A percentile compares a stretch with the other conserved stretches of the same genome.
These are phyloP conservation scores for Physella acuta DNA, from an alignment of 1,140 invertebrate species.

Conservation along the genomic window DNA sequence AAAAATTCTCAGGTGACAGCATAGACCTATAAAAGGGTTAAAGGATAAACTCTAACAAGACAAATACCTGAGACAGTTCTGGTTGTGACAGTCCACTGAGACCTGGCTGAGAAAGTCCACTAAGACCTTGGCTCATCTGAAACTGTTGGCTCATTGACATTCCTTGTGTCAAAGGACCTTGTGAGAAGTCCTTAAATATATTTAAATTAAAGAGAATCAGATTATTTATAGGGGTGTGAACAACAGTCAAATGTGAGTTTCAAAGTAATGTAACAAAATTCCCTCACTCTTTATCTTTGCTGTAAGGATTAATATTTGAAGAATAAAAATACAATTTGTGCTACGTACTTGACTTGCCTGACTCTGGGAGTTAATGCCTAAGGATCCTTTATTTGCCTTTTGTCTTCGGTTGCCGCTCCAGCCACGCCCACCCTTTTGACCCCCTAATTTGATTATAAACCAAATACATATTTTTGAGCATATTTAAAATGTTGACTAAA, in stretches of 20 bases:
- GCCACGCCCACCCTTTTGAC: constrained; percentile 4
- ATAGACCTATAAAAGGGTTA: no score
- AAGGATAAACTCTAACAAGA: no score
- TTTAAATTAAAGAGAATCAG: neutral
- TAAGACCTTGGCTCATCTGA: constrained; percentile 61
- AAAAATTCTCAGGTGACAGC: no score
- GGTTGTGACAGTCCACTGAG: constrained; percentile 62
- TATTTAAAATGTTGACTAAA: neutral
- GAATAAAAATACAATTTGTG: no score
- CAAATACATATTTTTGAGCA: neutral
- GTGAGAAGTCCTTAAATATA: constrained; percentile 55
- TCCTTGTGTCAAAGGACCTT: constrained; percentile 63
- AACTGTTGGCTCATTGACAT: constrained; percentile 62
- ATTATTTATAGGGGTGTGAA: no score
- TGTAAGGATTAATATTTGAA: no score
- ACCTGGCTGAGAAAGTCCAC: constrained; percentile 61
- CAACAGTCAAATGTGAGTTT: no score
- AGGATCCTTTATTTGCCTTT: constrained; percentile 39
- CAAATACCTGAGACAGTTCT: constrained; percentile 63
- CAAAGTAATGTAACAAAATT: no score
- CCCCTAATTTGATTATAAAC: no score
- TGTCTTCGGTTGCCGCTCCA: constrained; percentile 33
- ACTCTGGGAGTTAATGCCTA: constrained; percentile 45
- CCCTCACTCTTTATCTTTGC: no score
- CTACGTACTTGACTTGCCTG: constrained; percentile 58